These are phyloP conservation scores for Magallana gigas DNA, from an alignment of 1,140 invertebrate species.

Conservation along the genomic window DNA sequence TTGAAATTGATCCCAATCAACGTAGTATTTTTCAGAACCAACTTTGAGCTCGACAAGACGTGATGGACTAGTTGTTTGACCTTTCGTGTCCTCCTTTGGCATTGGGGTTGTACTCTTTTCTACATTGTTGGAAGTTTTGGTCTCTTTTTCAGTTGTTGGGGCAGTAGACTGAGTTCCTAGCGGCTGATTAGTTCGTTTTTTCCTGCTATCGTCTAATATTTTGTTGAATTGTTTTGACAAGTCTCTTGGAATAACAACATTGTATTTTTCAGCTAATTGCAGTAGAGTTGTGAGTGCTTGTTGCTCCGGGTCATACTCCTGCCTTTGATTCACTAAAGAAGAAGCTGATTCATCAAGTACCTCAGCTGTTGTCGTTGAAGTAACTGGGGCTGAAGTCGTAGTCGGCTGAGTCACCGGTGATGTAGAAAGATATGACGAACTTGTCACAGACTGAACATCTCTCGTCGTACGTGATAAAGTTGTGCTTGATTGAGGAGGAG, in stretches of 20 bases:
- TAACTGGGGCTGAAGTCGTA: not conserved
- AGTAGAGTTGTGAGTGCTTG: not conserved
- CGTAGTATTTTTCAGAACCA: not conserved
- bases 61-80: not conserved
- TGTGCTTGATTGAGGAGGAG: not conserved
- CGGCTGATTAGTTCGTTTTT: not conserved
- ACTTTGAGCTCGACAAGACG: slow-evolving; percentile 7
- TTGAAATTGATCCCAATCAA: slow-evolving; percentile 30
- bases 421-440: not conserved
- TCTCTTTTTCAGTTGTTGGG: not conserved
- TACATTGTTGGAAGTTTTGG: not conserved
- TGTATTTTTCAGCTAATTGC: not conserved
- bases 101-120: not conserved
- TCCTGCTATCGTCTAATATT: slow-evolving; percentile 5
- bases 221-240: not conserved
- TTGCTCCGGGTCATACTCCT: not conserved
- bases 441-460: not conserved
- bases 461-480: slow-evolving; percentile 5
- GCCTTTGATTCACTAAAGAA: no score
- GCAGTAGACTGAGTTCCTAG: not conserved
- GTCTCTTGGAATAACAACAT: not conserved
- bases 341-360: no score
- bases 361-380: not conserved
- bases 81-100: not conserved
- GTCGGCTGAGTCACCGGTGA: not conserved